Evolutionary conservation across 2,888 invertebrate genomes (phyloP), one percentile per base, ranked within the genome.

Genomic region (Drosophila mettleri): DNA sequence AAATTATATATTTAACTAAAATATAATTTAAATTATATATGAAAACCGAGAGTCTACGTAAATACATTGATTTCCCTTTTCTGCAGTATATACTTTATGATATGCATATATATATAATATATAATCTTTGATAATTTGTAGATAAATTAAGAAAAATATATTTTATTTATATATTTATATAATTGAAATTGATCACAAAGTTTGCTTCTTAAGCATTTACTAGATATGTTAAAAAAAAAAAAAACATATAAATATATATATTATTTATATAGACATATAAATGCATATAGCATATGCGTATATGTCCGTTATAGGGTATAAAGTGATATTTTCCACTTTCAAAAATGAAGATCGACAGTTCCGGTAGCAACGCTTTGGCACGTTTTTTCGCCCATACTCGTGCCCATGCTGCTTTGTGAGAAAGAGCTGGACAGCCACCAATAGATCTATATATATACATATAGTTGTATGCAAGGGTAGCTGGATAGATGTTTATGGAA

Each of bases 341-440:
- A 75, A 89, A 89, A 89, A 86, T 86, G 86, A 86, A 86, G 86
- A 86, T 89, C 84, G 86, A 86, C 86, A 86, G 86, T 88, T 86
- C 86, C 86, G 86, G 86, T 89, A 80, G 51, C 57, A 69, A 69
- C 81, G 72, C 61, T 69, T 68, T 69, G 65, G 69, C 58, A 63
- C 49, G 46, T 53, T 69, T 66, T 67, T 76, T 43, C 43, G 59
- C 69, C 64, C 38, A 74, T 48, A 57, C 33, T 51, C 39, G 36
- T 20, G 45, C 41, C 45, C 60, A 60, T 48, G n/a, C n/a, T 43
- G 48, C 39, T 45, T 66, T 52, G 63, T 52, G 63, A 57, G 58
- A 63, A 65, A 63, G 59, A 59, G 46, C 43, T 54, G 45, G 39
- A 52, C 43, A 43, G 43, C 16, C 24, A 43, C 24, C 43, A 49